A percentile compares a stretch with the other conserved stretches of the same genome.
phyloP scores from a whole-genome alignment of 2,888 invertebrate genomes.

The Brenthis hecate region DNA sequence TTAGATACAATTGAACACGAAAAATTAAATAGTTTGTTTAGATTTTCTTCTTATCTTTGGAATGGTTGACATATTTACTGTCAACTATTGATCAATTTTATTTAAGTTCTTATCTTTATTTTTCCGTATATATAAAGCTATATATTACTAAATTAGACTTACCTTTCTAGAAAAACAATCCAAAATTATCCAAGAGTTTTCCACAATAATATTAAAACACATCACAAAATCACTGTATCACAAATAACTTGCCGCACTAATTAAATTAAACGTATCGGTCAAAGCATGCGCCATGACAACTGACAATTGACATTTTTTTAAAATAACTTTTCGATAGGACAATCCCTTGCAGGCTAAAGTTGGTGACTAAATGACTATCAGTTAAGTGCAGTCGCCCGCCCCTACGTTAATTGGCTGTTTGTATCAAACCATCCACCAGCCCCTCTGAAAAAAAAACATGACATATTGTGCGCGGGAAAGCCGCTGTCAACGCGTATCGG shows the following conservation, averaged over 20 bases:
- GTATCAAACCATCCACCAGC: conserved; percentile 77
- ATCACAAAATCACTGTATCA: conserved; percentile 70
- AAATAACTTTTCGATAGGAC: conserved; percentile 53
- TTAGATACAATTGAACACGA: too few species aligned
- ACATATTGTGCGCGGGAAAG: conserved; percentile 81
- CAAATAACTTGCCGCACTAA: conserved; percentile 65
- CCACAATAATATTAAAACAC: conserved; percentile 55
- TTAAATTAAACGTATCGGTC: conserved; percentile 70
- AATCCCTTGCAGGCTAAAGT: conserved; percentile 65
- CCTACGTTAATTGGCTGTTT: conserved; percentile 79
- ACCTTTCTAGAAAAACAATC: conserved; percentile 44
- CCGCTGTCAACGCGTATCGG: conserved; percentile 71
- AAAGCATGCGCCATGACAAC: conserved; percentile 70
- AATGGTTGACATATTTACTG: conserved; percentile 22
- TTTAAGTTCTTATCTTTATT: background rate
- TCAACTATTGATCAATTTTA: conserved; percentile 35
- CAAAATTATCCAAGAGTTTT: conserved; percentile 49
- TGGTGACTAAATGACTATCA: conserved; percentile 76
- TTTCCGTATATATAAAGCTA: background rate
- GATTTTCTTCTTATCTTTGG: conserved; percentile 13
- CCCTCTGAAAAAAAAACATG: conserved; percentile 77
- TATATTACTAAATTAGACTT: conserved; percentile 24
- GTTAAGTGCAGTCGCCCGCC: conserved; percentile 74
- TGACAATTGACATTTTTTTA: conserved; percentile 48
- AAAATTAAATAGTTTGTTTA: background rate